Conservation (phyloP, 2,888 invertebrate genomes). For the Meta bourneti region DNA sequence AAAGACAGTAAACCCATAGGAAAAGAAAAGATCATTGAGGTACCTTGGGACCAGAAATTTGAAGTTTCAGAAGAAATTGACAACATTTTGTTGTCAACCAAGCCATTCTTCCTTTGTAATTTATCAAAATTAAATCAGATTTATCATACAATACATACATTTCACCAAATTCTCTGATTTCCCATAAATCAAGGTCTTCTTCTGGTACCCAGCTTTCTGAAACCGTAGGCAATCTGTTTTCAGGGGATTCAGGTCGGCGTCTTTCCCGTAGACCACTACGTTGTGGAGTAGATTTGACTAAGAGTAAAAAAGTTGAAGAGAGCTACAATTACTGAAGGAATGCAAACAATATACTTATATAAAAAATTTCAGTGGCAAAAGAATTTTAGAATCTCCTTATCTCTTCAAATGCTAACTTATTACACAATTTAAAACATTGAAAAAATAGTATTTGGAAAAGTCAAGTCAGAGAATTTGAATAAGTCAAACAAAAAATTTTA, state of each 20-base stretch:
- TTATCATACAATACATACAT: conserved; percentile 82
- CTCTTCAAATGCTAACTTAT: not conserved
- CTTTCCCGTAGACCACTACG: conserved; percentile 95
- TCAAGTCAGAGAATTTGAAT: no score
- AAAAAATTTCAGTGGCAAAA: not conserved
- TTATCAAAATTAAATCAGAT: no score
- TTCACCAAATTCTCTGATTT: conserved; percentile 95
- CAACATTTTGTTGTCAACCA: no score
- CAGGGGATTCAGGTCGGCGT: conserved; percentile 95
- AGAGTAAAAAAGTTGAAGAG: not conserved
- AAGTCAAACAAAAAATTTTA: no score
- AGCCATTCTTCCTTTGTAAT: no score
- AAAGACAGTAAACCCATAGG: no score
- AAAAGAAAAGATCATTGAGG: no score
- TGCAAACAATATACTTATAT: not conserved
- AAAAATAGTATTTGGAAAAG: no score
- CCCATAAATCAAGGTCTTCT: conserved; percentile 96
- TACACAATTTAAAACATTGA: no score
- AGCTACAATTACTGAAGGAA: no score
- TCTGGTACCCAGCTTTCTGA: conserved; percentile 97
- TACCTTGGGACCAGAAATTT: no score
- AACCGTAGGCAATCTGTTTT: conserved; percentile 96
- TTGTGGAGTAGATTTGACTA: conserved; percentile 93
- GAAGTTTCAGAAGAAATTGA: no score
- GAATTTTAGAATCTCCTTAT: not conserved